Conservation (phyloP, 2,888 invertebrate genomes). For the Anoncus sp. region DNA sequence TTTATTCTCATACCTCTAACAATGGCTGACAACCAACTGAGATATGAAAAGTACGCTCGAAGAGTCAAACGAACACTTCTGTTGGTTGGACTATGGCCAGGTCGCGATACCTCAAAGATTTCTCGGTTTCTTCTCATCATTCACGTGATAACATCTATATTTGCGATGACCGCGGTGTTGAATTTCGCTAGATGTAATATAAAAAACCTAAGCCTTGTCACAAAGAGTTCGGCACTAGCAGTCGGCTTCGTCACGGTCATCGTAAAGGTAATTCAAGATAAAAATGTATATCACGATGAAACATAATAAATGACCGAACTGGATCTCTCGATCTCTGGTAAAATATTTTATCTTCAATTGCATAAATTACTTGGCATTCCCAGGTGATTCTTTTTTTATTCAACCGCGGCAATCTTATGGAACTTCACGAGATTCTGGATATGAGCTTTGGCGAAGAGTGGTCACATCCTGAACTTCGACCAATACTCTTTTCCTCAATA, state of each 20-base stretch:
- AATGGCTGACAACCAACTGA: conserved; percentile 36
- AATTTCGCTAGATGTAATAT: conserved; percentile 50
- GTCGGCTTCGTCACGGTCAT: conserved; percentile 53
- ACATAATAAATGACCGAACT: no score
- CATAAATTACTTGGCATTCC: no score
- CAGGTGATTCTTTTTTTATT: conserved; percentile 46
- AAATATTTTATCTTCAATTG: no score
- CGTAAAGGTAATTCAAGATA: conserved; percentile 48
- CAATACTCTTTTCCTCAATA: conserved; percentile 26
- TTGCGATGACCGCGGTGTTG: conserved; percentile 28
- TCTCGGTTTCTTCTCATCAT: conserved; percentile 13
- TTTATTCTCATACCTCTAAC: no score
- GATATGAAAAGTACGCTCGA: conserved; percentile 50
- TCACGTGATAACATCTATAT: conserved; percentile 21
- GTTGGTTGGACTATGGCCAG: conserved; percentile 61
- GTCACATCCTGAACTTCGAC: conserved; percentile 24
- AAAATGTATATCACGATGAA: no score
- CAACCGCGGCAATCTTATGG: conserved; percentile 35
- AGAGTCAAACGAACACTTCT: conserved; percentile 47
- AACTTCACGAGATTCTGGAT: conserved; percentile 49
- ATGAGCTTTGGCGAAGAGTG: conserved; percentile 44
- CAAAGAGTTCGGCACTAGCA: conserved; percentile 50
- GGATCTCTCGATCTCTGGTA: no score
- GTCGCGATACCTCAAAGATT: conserved; percentile 24
- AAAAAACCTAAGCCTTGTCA: conserved; percentile 47